phyloP scores from a whole-genome alignment of 2,888 invertebrate species.

The Quadriops clusia region DNA sequence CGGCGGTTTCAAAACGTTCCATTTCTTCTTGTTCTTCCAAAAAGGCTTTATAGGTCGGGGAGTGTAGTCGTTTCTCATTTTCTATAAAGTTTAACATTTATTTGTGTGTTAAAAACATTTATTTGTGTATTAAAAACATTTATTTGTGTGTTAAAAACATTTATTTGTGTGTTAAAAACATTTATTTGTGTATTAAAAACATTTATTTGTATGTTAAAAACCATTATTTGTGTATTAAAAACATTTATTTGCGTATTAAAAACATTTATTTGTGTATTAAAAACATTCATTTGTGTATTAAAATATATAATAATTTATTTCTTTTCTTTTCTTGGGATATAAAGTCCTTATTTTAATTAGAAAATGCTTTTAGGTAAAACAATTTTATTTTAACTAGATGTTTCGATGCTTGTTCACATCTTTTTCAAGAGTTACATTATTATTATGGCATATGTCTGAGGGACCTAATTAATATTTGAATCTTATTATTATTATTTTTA shows the following conservation, averaged over 20 bases:
- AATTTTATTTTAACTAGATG: no score
- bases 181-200: background rate
- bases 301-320: no score
- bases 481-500: no score
- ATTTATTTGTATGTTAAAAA: constrained; percentile 1
- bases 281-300: no score
- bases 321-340: no score
- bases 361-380: no score
- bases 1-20: constrained; percentile 42
- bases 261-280: no score
- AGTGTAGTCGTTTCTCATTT: constrained; percentile 30
- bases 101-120: background rate
- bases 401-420: no score
- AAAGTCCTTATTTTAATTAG: no score
- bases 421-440: no score
- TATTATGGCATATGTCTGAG: no score
- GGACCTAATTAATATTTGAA: no score
- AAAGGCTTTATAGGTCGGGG: constrained; percentile 42
- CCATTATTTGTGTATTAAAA: background rate
- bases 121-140: background rate
- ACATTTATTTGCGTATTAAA: constrained; percentile 1
- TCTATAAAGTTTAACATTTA: constrained; percentile 28
- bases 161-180: constrained; percentile 1
- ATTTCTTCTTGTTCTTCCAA: constrained; percentile 41
- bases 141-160: background rate